Evolutionary conservation across 2,888 invertebrate genomes (phyloP), one percentile per base, ranked within the genome.

Genomic region (Dicyrtoma fusca): DNA sequence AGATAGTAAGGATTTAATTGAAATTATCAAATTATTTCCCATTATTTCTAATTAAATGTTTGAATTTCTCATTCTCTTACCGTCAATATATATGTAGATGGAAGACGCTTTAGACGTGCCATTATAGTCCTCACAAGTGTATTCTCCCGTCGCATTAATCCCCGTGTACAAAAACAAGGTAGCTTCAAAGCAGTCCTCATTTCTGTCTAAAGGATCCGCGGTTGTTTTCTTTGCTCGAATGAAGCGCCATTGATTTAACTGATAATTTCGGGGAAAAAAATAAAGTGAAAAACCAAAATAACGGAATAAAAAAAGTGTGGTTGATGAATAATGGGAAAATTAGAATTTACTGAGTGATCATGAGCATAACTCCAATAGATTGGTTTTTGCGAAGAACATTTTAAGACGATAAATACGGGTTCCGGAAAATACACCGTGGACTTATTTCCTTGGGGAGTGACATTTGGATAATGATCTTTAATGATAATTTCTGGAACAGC

Each of bases 91-190:
- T 5, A 61, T 3, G n/a, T 42, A 61, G 1, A 42, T 3, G 19
- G 61, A 61, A 2, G 61, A 4, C 14, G 26, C 19, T 61, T 61
- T n/a, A n/a, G n/a, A n/a, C n/a, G n/a, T n/a, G n/a, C n/a, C n/a
- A n/a, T 34, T 34, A 8, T 5, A 34, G 4, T 34, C 34, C 8
- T 34, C 34, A 17, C 61, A 61, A 4, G 61, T 34, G 61, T 61
- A 61, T 19, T 61, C 42, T 8, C 61, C 61, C 17, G 61, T 61
- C 13, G 61, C 61, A 42, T 61, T 61, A 19, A 17, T 61, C 14
- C 10, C 17, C 6, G 42, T 14, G 26, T 61, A 61, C 17, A 61
- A 42, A 61, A 61, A 61, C 19, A 61, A 61, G 19, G 21, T 61
- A 5, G 19, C 19, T 44, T 17, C n/a, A 19, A 61, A 61, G 61